Conservation (phyloP, 1,140 invertebrate genomes). For the Heliothis subflexa region DNA sequence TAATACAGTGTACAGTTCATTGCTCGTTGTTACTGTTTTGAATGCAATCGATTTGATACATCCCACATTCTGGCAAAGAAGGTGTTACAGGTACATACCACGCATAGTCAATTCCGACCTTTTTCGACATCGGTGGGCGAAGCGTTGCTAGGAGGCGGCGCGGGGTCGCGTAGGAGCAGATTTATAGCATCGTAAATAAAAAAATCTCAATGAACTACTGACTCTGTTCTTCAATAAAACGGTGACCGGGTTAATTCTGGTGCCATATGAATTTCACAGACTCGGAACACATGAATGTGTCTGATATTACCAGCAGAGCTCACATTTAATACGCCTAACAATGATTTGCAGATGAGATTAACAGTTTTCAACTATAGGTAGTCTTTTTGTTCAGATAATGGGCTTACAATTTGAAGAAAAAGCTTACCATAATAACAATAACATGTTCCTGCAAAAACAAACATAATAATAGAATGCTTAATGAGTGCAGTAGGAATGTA, state of each 20-base stretch:
- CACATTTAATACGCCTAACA: background rate
- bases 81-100: constrained; percentile 39
- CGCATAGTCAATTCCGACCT: constrained; percentile 55
- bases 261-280: constrained; percentile 43
- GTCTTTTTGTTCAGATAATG: too few species aligned
- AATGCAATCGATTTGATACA: constrained; percentile 7
- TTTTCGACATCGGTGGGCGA: constrained; percentile 60
- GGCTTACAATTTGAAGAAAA: background rate
- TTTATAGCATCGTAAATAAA: constrained; percentile 71
- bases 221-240: constrained; percentile 60
- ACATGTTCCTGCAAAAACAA: background rate
- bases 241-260: constrained; percentile 58
- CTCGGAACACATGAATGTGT: background rate
- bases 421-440: background rate
- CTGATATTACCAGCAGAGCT: background rate
- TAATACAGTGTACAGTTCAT: constrained; percentile 39
- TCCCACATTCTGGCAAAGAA: constrained; percentile 39
- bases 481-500: background rate
- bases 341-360: background rate
- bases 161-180: constrained; percentile 61
- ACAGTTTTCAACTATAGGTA: background rate
- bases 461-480: background rate
- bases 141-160: constrained; percentile 54
- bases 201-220: constrained; percentile 63
- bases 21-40: constrained; percentile 27